Evolutionary conservation across 2,797 vertebrate species (phyloP).

Genomic region (Cyprinodon diabolis): DNA sequence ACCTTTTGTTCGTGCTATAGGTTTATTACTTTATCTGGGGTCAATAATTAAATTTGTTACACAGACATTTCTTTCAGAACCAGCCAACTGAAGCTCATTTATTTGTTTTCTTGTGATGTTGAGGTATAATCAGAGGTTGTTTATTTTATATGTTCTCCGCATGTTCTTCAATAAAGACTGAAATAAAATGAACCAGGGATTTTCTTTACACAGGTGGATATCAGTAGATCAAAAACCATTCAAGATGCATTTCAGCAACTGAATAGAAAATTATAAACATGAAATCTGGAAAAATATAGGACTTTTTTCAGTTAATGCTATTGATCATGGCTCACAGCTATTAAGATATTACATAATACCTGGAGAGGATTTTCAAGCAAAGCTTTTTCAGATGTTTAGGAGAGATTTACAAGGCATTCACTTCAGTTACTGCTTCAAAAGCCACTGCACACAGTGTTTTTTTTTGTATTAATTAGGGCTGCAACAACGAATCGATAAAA

Average conservation of each 20-base stretch:
- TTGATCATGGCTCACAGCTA: not conserved
- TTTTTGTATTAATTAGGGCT: not conserved
- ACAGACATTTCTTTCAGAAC: constrained; percentile 43
- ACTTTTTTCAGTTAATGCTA: not conserved
- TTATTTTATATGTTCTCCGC: not conserved
- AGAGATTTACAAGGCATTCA: not conserved
- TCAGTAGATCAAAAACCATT: not conserved
- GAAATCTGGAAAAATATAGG: not conserved
- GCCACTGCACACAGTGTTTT: not conserved
- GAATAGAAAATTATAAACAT: not conserved
- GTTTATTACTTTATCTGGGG: constrained; percentile 45
- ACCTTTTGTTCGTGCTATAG: not conserved
- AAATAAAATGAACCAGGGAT: not conserved
- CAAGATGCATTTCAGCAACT: not conserved
- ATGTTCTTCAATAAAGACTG: not conserved
- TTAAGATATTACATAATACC: not conserved
- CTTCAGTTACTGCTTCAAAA: not conserved
- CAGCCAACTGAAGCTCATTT: constrained; percentile 38
- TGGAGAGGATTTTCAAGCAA: not conserved
- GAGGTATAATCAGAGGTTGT: not conserved
- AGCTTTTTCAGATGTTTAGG: not conserved
- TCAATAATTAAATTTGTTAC: constrained; percentile 37
- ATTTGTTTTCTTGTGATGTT: constrained; percentile 34
- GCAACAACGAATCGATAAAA: too few relatives aligned
- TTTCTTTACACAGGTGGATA: not conserved